Evolutionary conservation across 2,797 vertebrate species (phyloP).

Genomic region (Sebastes steindachneri): DNA sequence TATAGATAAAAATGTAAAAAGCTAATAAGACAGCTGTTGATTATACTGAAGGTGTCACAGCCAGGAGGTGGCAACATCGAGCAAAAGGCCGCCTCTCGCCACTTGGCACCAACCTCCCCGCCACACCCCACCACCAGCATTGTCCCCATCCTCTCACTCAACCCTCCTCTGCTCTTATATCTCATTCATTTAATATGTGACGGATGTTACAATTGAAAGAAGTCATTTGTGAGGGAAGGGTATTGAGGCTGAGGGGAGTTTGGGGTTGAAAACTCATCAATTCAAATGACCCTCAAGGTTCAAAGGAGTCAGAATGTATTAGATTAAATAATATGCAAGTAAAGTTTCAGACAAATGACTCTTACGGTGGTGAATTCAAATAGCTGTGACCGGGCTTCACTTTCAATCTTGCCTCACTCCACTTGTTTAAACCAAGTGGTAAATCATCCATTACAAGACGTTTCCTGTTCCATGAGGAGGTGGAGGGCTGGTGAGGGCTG

Average conservation of each 20-base stretch:
- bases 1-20: conserved; percentile 85
- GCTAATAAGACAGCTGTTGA: conserved; percentile 79
- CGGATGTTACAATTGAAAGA: conserved; percentile 39
- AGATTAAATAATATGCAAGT: conserved; percentile 35
- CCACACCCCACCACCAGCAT: conserved; percentile 10
- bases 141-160: conserved; percentile 3
- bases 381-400: not conserved
- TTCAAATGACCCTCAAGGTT: conserved; percentile 10
- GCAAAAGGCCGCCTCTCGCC: conserved; percentile 46
- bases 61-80: conserved; percentile 56
- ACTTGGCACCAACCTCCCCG: conserved; percentile 23
- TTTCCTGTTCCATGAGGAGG: conserved; percentile 4
- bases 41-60: conserved; percentile 66
- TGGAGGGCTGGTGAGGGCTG: not conserved
- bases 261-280: conserved; percentile 1
- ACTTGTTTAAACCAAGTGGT: conserved; percentile 1
- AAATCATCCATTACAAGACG: conserved; percentile 13
- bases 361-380: conserved; percentile 21
- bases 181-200: conserved; percentile 39
- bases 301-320: conserved; percentile 18
- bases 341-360: conserved; percentile 16
- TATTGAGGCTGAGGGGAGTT: not conserved
- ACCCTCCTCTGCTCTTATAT: conserved; percentile 11
- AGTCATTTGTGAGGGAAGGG: conserved; percentile 8
- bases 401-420: conserved; percentile 12